A percentile compares a stretch with the other conserved stretches of the same genome.
These are phyloP conservation scores for Drosophila pachea DNA, from an alignment of 1,140 invertebrate genomes.

Conservation along the genomic window DNA sequence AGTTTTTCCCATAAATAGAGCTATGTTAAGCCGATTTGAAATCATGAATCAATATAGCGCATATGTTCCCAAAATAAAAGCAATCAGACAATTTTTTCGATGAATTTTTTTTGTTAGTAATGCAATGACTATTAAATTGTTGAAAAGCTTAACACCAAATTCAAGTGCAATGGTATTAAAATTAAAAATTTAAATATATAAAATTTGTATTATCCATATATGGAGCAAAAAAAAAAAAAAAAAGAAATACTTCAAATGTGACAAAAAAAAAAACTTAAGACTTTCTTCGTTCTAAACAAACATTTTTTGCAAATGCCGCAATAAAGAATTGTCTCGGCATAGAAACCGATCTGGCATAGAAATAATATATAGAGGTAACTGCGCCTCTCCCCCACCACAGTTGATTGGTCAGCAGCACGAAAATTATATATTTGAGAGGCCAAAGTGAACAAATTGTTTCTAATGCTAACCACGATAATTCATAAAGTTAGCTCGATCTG, in stretches of 20 bases:
- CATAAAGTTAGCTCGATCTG: not conserved
- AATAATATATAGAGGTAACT: too few species aligned
- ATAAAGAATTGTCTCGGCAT: constrained; percentile 13
- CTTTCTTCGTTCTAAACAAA: not conserved
- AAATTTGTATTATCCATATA: constrained; percentile 7
- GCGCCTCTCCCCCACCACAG: too few species aligned
- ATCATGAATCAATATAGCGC: too few species aligned
- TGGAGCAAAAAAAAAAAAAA: constrained; percentile 8
- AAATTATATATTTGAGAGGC: constrained; percentile 11
- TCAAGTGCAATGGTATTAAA: constrained; percentile 4
- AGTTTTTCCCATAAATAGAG: constrained; percentile 3
- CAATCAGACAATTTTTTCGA: constrained; percentile 3
- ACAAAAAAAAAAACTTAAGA: constrained; percentile 6
- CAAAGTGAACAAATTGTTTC: constrained; percentile 14
- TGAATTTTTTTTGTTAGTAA: constrained; percentile 1
- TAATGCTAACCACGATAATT: not conserved
- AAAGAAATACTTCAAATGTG: not conserved
- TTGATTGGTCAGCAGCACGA: constrained; percentile 25
- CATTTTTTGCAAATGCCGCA: constrained; percentile 18
- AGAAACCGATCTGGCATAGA: too few species aligned
- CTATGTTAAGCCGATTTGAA: not conserved
- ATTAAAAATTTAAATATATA: not conserved
- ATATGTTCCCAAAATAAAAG: constrained; percentile 4
- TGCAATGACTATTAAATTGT: constrained; percentile 7
- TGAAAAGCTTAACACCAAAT: constrained; percentile 3